Evolutionary conservation across 2,113 vertebrate genomes (phyloP).

Genomic region (Mola mola): DNA sequence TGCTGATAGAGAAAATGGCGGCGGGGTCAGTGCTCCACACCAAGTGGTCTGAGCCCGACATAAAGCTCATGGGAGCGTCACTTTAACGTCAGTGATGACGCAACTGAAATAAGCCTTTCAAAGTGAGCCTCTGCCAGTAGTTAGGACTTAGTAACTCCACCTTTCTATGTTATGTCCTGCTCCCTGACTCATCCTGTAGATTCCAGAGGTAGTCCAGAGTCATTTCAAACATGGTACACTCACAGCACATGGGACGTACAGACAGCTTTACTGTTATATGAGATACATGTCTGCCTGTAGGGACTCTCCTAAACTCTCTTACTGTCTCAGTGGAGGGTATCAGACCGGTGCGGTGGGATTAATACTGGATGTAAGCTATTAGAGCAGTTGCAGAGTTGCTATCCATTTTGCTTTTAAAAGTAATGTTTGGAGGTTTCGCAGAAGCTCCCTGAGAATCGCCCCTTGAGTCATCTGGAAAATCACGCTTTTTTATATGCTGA

Average conservation of each 20-base stretch:
- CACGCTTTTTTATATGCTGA: not conserved
- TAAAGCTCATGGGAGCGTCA: not conserved
- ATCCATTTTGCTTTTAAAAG: slow-evolving; percentile 2
- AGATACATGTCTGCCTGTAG: slow-evolving; percentile 11
- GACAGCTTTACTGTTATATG: slow-evolving; percentile 14
- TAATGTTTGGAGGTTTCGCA: not conserved
- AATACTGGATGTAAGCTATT: not conserved
- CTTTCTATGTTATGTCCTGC: slow-evolving; percentile 1
- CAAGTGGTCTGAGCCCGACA: no score
- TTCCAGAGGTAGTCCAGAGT: slow-evolving; percentile 24
- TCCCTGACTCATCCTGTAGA: slow-evolving; percentile 28
- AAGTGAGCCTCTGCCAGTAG: not conserved
- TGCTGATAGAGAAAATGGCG: no score
- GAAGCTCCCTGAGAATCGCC: not conserved
- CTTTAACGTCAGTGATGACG: not conserved
- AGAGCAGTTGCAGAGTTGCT: not conserved
- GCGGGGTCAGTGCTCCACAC: no score
- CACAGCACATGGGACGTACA: slow-evolving; percentile 22
- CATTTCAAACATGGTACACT: slow-evolving; percentile 31
- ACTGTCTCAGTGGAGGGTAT: slow-evolving; percentile 19
- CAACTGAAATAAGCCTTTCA: not conserved
- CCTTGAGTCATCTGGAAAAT: slow-evolving; percentile 13
- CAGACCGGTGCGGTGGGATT: slow-evolving; percentile 3
- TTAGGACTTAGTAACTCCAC: not conserved
- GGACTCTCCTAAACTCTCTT: slow-evolving; percentile 13